Evolutionary conservation across 2,113 vertebrate species (phyloP).

Genomic region (Blennius ocellaris): DNA sequence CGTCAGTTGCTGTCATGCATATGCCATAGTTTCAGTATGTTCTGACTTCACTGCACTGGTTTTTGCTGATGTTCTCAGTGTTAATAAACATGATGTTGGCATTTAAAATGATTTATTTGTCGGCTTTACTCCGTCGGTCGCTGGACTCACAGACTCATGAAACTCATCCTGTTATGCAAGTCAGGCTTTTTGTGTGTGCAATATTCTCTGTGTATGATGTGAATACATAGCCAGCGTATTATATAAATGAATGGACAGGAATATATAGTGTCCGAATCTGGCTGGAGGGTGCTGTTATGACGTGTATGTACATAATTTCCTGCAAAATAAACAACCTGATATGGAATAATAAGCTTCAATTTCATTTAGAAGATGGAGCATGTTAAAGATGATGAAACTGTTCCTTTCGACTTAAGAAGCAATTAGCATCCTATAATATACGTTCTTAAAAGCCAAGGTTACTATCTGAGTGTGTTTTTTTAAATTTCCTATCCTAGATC

Average conservation of each 20-base stretch:
- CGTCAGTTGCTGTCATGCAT: no score
- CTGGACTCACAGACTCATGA: neutral
- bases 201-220: neutral
- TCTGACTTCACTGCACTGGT: slow-evolving; percentile 1
- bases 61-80: slow-evolving; percentile 41
- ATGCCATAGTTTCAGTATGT: no score
- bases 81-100: slow-evolving; percentile 35
- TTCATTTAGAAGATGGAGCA: neutral
- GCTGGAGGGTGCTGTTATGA: no score
- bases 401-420: neutral
- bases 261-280: neutral
- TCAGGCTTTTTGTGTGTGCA: neutral
- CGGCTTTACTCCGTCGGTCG: slow-evolving; percentile 28
- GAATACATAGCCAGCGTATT: neutral
- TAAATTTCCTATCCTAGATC: slow-evolving; percentile 41
- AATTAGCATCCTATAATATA: slow-evolving; percentile 1
- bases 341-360: slow-evolving; percentile 13
- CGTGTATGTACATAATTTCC: no score
- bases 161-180: slow-evolving; percentile 2
- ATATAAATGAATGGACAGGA: neutral
- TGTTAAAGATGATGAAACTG: slow-evolving; percentile 13
- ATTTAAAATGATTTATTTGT: slow-evolving; percentile 46
- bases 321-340: neutral
- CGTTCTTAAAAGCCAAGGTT: neutral
- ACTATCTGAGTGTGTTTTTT: slow-evolving; percentile 14